Conservation (phyloP, 1,140 invertebrate genomes). For the Anagrus nilaparvatae region DNA sequence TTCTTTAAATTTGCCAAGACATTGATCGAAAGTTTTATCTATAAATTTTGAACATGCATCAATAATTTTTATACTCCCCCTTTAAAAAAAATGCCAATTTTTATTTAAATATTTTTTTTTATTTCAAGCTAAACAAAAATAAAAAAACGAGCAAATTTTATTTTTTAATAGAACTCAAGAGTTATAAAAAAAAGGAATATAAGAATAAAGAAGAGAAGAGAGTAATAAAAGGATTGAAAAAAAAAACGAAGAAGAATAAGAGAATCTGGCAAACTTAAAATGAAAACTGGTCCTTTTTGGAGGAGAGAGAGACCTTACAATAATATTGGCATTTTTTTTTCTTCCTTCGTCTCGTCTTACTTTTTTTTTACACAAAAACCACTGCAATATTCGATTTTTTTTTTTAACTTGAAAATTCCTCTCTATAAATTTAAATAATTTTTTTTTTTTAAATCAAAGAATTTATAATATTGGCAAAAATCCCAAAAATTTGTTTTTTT, state of each 20-base stretch:
- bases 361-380: constrained; percentile 10
- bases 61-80: background rate
- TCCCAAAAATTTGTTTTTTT: too few species aligned
- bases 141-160: too few species aligned
- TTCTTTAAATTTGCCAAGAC: too few species aligned
- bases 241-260: constrained; percentile 3
- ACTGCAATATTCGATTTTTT: constrained; percentile 4
- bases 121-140: too few species aligned
- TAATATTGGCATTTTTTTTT: constrained; percentile 20
- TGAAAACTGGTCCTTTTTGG: constrained; percentile 25
- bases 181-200: background rate
- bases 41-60: constrained; percentile 6
- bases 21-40: constrained; percentile 32
- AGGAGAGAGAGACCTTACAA: constrained; percentile 21
- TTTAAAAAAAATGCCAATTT: too few species aligned
- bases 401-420: background rate
- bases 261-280: constrained; percentile 10
- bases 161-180: constrained; percentile 11
- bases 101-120: too few species aligned
- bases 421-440: too few species aligned
- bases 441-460: too few species aligned
- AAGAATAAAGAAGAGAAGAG: background rate
- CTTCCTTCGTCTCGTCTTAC: constrained; percentile 8
- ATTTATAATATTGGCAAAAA: too few species aligned
- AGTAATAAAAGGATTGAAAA: background rate